Percentiles rank a stretch among this genome's conserved stretches.
These are phyloP conservation scores for Calosoma granatense DNA, from an alignment of 1,140 invertebrate species.

Conservation along the genomic window DNA sequence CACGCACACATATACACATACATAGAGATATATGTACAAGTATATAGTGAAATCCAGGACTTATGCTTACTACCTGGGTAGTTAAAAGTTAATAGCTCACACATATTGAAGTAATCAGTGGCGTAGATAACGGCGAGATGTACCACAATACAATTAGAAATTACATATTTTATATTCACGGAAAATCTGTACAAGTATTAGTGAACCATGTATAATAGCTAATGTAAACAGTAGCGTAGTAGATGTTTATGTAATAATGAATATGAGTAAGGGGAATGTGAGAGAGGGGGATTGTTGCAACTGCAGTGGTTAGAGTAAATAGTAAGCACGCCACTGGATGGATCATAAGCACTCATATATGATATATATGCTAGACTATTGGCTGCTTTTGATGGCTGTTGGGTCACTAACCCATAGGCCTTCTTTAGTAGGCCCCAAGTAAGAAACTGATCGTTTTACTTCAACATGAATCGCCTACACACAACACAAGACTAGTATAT, in stretches of 20 bases:
- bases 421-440: neutral
- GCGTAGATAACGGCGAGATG: neutral
- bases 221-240: too few species aligned
- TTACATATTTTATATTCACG: too few species aligned
- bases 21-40: neutral
- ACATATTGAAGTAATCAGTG: neutral
- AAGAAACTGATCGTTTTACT: neutral
- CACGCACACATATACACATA: conserved; percentile 1
- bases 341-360: neutral
- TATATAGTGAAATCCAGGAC: neutral
- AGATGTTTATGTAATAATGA: too few species aligned
- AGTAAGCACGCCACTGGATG: neutral
- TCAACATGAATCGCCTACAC: neutral
- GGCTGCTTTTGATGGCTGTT: neutral
- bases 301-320: too few species aligned
- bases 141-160: too few species aligned
- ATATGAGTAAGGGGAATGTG: too few species aligned
- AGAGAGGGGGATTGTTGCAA: too few species aligned
- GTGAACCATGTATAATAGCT: too few species aligned
- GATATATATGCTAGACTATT: neutral
- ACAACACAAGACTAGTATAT: too few species aligned
- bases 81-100: neutral
- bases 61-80: neutral
- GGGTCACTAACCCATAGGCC: neutral
- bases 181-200: too few species aligned